Base-by-base conservation (phyloP, 92 coral and sea anemone species). In the Phenganax stokvisi region DNA sequence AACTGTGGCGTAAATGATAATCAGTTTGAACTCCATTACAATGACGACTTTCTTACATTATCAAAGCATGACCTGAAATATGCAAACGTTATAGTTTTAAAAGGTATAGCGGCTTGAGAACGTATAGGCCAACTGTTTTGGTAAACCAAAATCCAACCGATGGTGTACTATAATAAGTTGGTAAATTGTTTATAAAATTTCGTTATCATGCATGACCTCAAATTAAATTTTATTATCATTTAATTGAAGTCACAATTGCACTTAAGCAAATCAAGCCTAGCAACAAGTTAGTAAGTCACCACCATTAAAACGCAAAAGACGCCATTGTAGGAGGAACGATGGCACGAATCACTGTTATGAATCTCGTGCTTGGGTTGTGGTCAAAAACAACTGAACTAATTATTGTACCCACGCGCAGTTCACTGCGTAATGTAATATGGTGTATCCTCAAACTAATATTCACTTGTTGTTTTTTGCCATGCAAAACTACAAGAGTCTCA, bases 1-100 rank as follows among this genome's bases (percentile, higher is more conserved):
- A 51, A 73, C 68, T 7, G 57, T 30, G 28, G 56, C 51, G 62
- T 44, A 79, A 31, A 79, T 63, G 51, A 64, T 76, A 51, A 76
- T 13, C 13, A 76, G 16, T 25, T 76, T 61, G 27, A 44, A 27
- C 47, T 11, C 64, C 80, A 59, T 55, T 17, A 6, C 31, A 54
- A 54, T 73, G 10, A 7, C 2, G 47, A 37, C 47, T 37, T 37
- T 37, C 3, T 37, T 37, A 37, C 3, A 37, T 37, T 37, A 37
- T 37, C 47, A 17, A 7, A 61, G 20, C 25, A 17, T 61, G 9
- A 53, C 29, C 73, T 68, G 54, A 29, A 68, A 68, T 29, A 20
- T 9, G n/a, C 31, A 68, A 13, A 68, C 9, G 29, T 37, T 37
- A 1, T 37, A 37, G 5, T 1, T 37, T 61, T 1, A 28, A 0